Evolutionary conservation across 2,113 vertebrate genomes (phyloP).

Genomic region (Cyprinodon variegatus): DNA sequence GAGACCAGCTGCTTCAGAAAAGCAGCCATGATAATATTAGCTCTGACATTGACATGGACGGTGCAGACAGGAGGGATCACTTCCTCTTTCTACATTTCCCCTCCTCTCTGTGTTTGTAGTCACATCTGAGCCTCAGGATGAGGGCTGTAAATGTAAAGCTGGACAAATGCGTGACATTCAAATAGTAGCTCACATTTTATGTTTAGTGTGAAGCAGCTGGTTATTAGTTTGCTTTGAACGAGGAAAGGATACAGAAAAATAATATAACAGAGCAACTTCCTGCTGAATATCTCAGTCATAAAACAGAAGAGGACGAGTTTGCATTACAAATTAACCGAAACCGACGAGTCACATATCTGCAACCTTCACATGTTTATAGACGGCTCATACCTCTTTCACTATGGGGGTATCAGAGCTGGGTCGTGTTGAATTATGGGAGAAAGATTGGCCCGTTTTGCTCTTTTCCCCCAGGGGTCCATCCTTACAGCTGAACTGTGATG

Average conservation of each 20-base stretch:
- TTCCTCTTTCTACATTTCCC: constrained; percentile 66
- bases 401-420: constrained; percentile 32
- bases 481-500: constrained; percentile 58
- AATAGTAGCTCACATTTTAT: not conserved
- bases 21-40: constrained; percentile 62
- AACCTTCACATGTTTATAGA: not conserved
- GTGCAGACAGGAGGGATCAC: constrained; percentile 25
- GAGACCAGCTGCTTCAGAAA: constrained; percentile 62
- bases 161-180: not conserved
- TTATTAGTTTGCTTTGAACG: not conserved
- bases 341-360: not conserved
- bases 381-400: constrained; percentile 57
- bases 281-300: not conserved
- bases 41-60: constrained; percentile 35
- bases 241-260: not conserved
- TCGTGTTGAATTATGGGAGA: constrained; percentile 1
- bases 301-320: constrained; percentile 20
- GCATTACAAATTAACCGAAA: constrained; percentile 38
- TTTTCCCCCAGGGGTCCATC: constrained; percentile 17
- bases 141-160: constrained; percentile 11
- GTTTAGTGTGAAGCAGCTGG: not conserved
- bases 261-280: constrained; percentile 4
- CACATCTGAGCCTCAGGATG: constrained; percentile 39
- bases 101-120: constrained; percentile 53
- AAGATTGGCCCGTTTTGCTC: constrained; percentile 1